Evolutionary conservation across 2,888 invertebrate genomes (phyloP).

Genomic region (Platycheirus rosarum): DNA sequence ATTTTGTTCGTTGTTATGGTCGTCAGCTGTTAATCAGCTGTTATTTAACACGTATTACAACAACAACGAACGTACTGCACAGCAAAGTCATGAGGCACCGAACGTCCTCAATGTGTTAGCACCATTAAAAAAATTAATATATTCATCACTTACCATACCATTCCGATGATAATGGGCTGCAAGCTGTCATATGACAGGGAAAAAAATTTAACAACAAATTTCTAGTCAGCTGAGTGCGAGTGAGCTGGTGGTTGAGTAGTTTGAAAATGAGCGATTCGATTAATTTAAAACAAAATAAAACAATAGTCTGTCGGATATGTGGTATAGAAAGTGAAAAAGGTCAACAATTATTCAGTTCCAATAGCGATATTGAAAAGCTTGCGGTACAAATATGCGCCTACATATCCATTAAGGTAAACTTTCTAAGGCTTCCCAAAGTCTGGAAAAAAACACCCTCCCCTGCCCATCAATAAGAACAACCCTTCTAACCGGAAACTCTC

Average conservation of each 20-base stretch:
- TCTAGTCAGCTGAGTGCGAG: constrained; percentile 15
- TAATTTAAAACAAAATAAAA: constrained; percentile 81
- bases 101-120: too few relatives aligned
- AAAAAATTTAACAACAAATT: constrained; percentile 46
- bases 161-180: too few relatives aligned
- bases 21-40: too few relatives aligned
- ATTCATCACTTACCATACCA: too few relatives aligned
- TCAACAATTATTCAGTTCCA: constrained; percentile 85
- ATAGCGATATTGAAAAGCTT: constrained; percentile 84
- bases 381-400: constrained; percentile 57
- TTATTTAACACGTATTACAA: too few relatives aligned
- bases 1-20: too few relatives aligned
- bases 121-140: too few relatives aligned
- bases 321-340: constrained; percentile 88
- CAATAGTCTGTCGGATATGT: constrained; percentile 89
- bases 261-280: constrained; percentile 41
- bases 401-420: constrained; percentile 57
- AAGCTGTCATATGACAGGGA: too few relatives aligned
- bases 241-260: background rate
- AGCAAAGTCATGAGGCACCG: too few relatives aligned
- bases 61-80: too few relatives aligned
- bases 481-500: constrained; percentile 22
- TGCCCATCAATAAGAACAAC: constrained; percentile 24
- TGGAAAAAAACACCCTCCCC: constrained; percentile 2
- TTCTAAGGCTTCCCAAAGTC: constrained; percentile 53